phyloP scores from a whole-genome alignment of 2,113 vertebrate species.

The Nothocercus nigrocapillus region DNA sequence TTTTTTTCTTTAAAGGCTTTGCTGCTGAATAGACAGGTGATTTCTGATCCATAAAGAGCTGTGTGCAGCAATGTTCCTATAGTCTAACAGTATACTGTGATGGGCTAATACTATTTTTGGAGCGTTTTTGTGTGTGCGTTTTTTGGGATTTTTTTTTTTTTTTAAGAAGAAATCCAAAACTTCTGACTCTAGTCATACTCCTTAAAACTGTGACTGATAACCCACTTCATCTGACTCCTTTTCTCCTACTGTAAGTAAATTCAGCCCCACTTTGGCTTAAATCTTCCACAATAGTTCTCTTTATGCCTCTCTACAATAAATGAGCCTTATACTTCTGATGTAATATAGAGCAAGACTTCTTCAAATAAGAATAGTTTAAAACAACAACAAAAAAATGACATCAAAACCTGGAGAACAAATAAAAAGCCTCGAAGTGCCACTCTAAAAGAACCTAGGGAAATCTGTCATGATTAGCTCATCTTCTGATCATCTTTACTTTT shows the following conservation, averaged over 20 bases:
- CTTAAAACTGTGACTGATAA: not conserved
- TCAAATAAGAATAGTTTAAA: not conserved
- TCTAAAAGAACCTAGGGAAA: not conserved
- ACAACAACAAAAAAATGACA: not conserved
- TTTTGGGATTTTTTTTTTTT: too few relatives aligned
- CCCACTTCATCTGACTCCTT: not conserved
- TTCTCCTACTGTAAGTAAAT: not conserved
- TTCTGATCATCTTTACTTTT: not conserved
- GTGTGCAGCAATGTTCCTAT: not conserved
- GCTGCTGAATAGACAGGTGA: not conserved
- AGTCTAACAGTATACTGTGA: not conserved
- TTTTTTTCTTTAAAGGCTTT: not conserved
- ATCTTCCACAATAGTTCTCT: not conserved
- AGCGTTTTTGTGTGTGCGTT: too few relatives aligned
- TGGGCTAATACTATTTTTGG: not conserved
- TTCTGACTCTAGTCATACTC: not conserved
- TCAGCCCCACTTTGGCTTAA: not conserved
- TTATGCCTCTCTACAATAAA: not conserved
- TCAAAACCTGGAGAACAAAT: not conserved
- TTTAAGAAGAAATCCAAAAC: not conserved
- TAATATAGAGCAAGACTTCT: not conserved
- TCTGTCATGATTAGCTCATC: not conserved
- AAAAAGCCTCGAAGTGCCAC: not conserved
- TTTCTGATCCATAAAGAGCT: not conserved
- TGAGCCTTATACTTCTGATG: not conserved